phyloP scores from a whole-genome alignment of 2,888 invertebrate species.

The Apotomis betuletana region DNA sequence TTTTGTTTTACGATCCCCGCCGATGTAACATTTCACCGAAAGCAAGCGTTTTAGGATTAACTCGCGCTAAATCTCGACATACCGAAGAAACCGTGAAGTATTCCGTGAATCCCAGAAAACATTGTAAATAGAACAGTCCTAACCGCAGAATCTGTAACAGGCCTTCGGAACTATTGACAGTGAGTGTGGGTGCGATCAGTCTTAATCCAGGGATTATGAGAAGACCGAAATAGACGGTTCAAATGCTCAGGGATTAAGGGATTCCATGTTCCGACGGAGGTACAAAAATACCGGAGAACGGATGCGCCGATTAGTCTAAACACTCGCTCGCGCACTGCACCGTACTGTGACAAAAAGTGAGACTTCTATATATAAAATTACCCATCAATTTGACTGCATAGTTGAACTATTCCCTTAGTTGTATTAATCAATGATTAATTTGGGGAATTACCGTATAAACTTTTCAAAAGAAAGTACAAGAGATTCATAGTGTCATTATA shows the following conservation, averaged over 20 bases:
- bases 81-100: constrained; percentile 76
- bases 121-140: constrained; percentile 72
- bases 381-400: constrained; percentile 18
- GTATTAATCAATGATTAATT: not conserved
- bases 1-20: constrained; percentile 39
- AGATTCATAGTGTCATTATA: too few relatives aligned
- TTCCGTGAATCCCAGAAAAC: constrained; percentile 69
- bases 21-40: constrained; percentile 53
- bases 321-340: constrained; percentile 68
- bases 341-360: constrained; percentile 48
- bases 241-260: constrained; percentile 82
- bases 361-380: constrained; percentile 24
- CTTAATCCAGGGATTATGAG: constrained; percentile 82
- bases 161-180: constrained; percentile 83
- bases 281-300: constrained; percentile 81
- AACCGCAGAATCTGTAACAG: constrained; percentile 79
- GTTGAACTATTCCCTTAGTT: not conserved
- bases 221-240: constrained; percentile 83
- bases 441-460: too few relatives aligned
- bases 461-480: too few relatives aligned
- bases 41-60: constrained; percentile 69
- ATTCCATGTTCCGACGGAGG: constrained; percentile 80
- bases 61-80: constrained; percentile 57
- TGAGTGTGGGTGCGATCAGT: constrained; percentile 83
- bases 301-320: constrained; percentile 82